These are phyloP conservation scores for Diorhabda carinulata DNA, from an alignment of 1,140 invertebrate species.

Conservation along the genomic window DNA sequence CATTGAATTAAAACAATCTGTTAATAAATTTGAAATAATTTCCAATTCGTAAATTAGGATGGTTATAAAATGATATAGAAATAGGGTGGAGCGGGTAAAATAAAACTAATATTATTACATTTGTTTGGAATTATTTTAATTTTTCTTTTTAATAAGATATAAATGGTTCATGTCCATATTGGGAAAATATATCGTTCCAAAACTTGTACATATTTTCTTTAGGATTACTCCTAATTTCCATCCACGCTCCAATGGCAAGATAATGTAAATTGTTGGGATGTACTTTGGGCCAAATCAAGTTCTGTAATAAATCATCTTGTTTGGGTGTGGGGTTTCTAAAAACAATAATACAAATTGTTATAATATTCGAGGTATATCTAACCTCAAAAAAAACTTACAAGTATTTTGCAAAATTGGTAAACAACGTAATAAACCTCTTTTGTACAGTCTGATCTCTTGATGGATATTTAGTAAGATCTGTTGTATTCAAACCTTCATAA, in stretches of 20 bases:
- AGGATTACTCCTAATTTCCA: conserved; percentile 8
- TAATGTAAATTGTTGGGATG: conserved; percentile 14
- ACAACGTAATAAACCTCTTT: conserved; percentile 15
- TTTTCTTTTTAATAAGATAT: not conserved
- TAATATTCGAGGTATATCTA: not conserved
- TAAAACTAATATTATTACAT: too few relatives aligned
- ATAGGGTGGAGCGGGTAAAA: too few relatives aligned
- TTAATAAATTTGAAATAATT: too few relatives aligned
- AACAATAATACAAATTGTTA: conserved; percentile 4
- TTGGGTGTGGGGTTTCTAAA: conserved; percentile 25
- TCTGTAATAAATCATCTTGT: conserved; percentile 15
- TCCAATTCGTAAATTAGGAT: too few relatives aligned
- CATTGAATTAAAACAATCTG: too few relatives aligned
- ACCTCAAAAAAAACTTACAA: conserved; percentile 13
- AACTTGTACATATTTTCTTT: conserved; percentile 4
- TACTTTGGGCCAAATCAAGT: conserved; percentile 19
- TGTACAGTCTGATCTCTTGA: conserved; percentile 14
- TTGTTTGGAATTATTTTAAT: too few relatives aligned
- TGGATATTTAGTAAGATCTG: conserved; percentile 24
- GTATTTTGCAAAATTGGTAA: conserved; percentile 24
- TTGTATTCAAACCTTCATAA: conserved; percentile 12
- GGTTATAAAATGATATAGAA: too few relatives aligned
- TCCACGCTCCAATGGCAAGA: conserved; percentile 21
- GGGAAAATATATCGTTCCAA: conserved; percentile 3
- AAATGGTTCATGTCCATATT: conserved; percentile 9